Percentiles rank a stretch among this genome's conserved stretches.
phyloP scores from a whole-genome alignment of 2,888 invertebrate species.

The Mythimna loreyi region DNA sequence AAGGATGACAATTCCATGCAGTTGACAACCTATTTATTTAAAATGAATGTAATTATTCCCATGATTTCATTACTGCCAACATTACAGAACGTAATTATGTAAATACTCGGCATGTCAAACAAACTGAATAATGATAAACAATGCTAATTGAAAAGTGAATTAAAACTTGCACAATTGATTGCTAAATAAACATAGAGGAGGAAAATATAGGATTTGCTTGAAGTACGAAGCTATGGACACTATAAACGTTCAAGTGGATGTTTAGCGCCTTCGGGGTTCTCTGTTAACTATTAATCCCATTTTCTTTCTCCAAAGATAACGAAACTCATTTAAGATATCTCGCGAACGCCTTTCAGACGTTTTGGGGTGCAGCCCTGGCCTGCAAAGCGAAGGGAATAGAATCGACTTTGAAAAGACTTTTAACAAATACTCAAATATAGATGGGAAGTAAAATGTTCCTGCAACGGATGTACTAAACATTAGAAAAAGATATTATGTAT shows the following conservation, averaged over 20 bases:
- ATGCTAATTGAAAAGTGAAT: conserved; percentile 13
- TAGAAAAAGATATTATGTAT: conserved; percentile 6
- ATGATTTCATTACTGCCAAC: conserved; percentile 36
- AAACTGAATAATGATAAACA: conserved; percentile 8
- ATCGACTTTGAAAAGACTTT: conserved; percentile 39
- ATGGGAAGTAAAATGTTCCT: neutral
- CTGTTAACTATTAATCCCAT: conserved; percentile 89
- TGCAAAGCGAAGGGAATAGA: conserved; percentile 71
- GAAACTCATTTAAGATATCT: conserved; percentile 91
- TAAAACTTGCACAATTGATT: conserved; percentile 4
- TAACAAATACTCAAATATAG: conserved; percentile 7
- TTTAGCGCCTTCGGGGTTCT: conserved; percentile 81
- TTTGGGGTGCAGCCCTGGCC: conserved; percentile 84
- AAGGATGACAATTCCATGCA: conserved; percentile 22
- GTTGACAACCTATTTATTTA: conserved; percentile 25
- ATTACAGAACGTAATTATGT: conserved; percentile 32
- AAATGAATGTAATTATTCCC: conserved; percentile 16
- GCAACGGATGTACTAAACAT: conserved; percentile 17
- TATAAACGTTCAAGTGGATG: conserved; percentile 71
- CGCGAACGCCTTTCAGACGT: conserved; percentile 86
- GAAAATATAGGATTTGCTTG: neutral
- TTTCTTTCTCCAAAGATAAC: conserved; percentile 89
- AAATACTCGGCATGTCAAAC: conserved; percentile 30
- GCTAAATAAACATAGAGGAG: neutral
- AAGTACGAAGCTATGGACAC: neutral